Percentiles rank a stretch among this genome's conserved stretches.
phyloP scores from a whole-genome alignment of 2,113 vertebrate genomes.

The Pontoporia blainvillei region DNA sequence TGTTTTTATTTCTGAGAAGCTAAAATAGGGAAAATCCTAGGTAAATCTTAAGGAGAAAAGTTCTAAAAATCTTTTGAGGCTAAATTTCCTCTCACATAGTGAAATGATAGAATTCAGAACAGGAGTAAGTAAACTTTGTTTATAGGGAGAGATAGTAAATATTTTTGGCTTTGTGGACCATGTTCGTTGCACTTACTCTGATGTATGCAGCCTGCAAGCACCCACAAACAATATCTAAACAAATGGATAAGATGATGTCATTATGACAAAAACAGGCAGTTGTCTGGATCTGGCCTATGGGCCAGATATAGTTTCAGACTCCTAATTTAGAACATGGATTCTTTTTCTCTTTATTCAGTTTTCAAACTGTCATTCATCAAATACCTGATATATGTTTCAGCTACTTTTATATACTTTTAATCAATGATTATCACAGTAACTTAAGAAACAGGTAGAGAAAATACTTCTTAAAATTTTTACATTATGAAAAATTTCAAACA shows the following conservation, averaged over 20 bases:
- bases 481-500: background rate
- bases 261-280: background rate
- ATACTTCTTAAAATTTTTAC: background rate
- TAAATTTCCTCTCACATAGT: background rate
- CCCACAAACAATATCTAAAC: background rate
- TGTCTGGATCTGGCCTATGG: background rate
- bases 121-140: background rate
- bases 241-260: background rate
- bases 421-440: background rate
- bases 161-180: background rate
- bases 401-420: background rate
- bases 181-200: background rate
- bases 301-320: background rate
- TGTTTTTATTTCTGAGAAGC: constrained; percentile 23
- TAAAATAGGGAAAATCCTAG: background rate
- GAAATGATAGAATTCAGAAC: background rate
- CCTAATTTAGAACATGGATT: background rate
- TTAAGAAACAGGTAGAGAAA: background rate
- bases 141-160: background rate
- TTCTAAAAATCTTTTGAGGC: constrained; percentile 17
- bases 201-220: background rate
- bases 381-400: background rate
- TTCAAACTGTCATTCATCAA: background rate
- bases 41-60: background rate
- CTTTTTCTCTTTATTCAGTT: background rate